phyloP scores from a whole-genome alignment of 92 coral and sea anemone species.

The Epizoanthus scotinus region DNA sequence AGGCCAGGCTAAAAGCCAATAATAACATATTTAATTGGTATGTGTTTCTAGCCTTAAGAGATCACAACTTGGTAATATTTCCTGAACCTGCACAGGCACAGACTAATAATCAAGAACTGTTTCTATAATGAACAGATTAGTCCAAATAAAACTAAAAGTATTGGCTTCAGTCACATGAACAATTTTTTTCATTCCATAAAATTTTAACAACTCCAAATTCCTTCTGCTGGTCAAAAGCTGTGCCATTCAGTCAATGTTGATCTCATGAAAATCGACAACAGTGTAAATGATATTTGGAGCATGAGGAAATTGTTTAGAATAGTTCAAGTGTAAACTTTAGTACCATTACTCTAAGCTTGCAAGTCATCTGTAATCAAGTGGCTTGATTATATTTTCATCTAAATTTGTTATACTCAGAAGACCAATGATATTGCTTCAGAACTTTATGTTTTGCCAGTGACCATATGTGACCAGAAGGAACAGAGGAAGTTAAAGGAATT shows the following conservation, averaged over 20 bases:
- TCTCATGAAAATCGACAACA: not conserved
- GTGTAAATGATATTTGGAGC: not conserved
- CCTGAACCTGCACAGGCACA: no score
- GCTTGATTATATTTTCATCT: not conserved
- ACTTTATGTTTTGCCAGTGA: not conserved
- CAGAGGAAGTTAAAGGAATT: not conserved
- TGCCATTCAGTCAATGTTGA: no score
- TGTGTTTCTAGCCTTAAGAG: no score
- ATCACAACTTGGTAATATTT: no score
- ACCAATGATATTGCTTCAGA: not conserved
- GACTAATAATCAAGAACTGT: not conserved
- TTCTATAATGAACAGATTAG: not conserved
- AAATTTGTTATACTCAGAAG: not conserved
- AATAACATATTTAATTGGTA: no score
- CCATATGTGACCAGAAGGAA: not conserved
- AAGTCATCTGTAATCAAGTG: not conserved
- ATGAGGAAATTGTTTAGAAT: constrained; percentile 1
- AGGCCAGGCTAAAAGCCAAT: not conserved
- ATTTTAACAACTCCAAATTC: no score
- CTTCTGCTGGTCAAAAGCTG: no score
- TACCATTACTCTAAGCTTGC: not conserved
- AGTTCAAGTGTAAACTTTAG: not conserved
- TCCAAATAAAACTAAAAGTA: no score
- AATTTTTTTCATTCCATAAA: no score
- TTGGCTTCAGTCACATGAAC: no score